These are phyloP conservation scores for Leptinotarsa undecemlineata DNA, from an alignment of 1,140 invertebrate genomes.

Conservation along the genomic window DNA sequence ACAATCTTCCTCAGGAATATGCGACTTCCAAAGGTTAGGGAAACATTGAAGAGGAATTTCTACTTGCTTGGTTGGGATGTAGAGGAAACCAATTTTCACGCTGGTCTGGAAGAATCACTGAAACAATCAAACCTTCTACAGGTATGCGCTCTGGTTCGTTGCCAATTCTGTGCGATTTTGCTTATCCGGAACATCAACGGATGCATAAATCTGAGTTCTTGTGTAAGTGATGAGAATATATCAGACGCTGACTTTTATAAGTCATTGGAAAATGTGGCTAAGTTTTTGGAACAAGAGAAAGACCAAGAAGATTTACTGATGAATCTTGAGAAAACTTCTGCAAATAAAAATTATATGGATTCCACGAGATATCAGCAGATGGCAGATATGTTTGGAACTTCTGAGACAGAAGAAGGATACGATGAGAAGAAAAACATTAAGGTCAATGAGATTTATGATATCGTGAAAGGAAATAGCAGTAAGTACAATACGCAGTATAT, in stretches of 20 bases:
- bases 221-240: conserved; percentile 32
- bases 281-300: conserved; percentile 29
- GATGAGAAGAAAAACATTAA: conserved; percentile 30
- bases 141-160: conserved; percentile 24
- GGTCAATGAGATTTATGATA: conserved; percentile 36
- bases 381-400: conserved; percentile 44
- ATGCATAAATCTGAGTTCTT: conserved; percentile 32
- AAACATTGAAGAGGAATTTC: conserved; percentile 34
- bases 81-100: conserved; percentile 36
- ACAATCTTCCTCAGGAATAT: conserved; percentile 37
- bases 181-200: conserved; percentile 36
- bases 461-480: conserved; percentile 39
- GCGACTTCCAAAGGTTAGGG: conserved; percentile 21
- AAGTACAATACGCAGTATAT: conserved; percentile 28
- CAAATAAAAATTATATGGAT: conserved; percentile 32
- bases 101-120: conserved; percentile 35
- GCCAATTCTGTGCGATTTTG: conserved; percentile 31
- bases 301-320: conserved; percentile 31
- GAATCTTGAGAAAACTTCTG: conserved; percentile 20
- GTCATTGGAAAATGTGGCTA: conserved; percentile 31
- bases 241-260: conserved; percentile 27
- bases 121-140: conserved; percentile 27
- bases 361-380: conserved; percentile 44
- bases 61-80: conserved; percentile 42
- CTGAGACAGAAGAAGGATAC: conserved; percentile 38